These are phyloP conservation scores for western clawed frog (Xenopus tropicalis) DNA, from an alignment of 2,113 vertebrate genomes.

Conservation along the genomic window DNA sequence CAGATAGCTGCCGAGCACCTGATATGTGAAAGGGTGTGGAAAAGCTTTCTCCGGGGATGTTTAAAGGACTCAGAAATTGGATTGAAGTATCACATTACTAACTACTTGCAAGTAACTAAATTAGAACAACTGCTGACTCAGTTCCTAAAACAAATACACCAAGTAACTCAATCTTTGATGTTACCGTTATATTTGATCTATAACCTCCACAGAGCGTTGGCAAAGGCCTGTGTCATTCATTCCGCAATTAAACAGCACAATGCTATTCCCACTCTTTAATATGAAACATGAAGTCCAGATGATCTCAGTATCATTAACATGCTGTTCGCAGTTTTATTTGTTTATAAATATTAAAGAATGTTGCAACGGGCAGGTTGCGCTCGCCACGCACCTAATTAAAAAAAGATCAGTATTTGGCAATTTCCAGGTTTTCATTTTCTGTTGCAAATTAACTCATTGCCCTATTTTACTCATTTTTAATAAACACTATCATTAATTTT, in stretches of 20 bases:
- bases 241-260: too few relatives aligned
- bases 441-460: too few relatives aligned
- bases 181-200: slow-evolving; percentile 16
- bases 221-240: not conserved
- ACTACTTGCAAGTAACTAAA: slow-evolving; percentile 38
- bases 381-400: too few relatives aligned
- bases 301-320: not conserved
- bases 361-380: not conserved
- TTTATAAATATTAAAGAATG: not conserved
- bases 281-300: too few relatives aligned
- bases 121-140: slow-evolving; percentile 41
- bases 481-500: too few relatives aligned
- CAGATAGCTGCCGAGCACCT: not conserved
- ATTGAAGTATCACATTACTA: slow-evolving; percentile 33
- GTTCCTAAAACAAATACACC: slow-evolving; percentile 24
- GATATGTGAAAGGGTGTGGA: not conserved
- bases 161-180: slow-evolving; percentile 15
- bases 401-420: too few relatives aligned
- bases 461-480: too few relatives aligned
- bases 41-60: slow-evolving; percentile 15
- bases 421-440: too few relatives aligned
- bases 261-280: too few relatives aligned
- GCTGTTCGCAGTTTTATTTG: not conserved
- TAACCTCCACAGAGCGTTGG: slow-evolving; percentile 5
- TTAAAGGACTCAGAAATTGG: slow-evolving; percentile 20